A percentile compares a stretch with the other conserved stretches of the same genome.
Evolutionary conservation across 2,888 invertebrate genomes (phyloP).

Genomic region (Ormyrus thymus): DNA sequence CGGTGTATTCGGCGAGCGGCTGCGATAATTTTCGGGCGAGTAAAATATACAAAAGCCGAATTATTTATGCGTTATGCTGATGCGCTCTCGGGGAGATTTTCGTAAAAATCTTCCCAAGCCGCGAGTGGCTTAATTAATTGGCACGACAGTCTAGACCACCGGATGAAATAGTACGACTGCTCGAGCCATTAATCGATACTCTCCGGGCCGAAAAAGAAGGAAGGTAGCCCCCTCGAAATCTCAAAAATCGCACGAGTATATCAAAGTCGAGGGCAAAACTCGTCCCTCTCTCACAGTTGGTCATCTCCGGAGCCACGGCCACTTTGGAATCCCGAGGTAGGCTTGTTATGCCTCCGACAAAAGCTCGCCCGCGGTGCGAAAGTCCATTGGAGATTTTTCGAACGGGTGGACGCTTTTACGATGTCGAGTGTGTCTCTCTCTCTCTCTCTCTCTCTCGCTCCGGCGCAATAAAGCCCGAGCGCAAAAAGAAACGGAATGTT

Average conservation of each 20-base stretch:
- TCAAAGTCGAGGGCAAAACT: conserved; percentile 16
- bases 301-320: background rate
- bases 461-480: conserved; percentile 21
- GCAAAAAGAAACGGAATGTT: conserved; percentile 44
- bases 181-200: conserved; percentile 11
- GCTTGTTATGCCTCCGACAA: conserved; percentile 43
- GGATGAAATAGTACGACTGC: background rate
- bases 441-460: conserved; percentile 12
- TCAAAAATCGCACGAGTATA: conserved; percentile 18
- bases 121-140: conserved; percentile 7
- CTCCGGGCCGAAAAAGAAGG: background rate
- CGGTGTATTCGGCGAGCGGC: too few relatives aligned
- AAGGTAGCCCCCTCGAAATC: conserved; percentile 5
- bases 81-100: too few relatives aligned
- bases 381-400: conserved; percentile 33
- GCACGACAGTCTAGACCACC: background rate
- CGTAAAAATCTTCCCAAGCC: too few relatives aligned
- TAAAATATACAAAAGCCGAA: too few relatives aligned
- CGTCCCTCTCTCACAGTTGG: conserved; percentile 16
- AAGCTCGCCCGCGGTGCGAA: conserved; percentile 50
- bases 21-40: too few relatives aligned
- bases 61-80: too few relatives aligned
- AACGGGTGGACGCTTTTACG: conserved; percentile 34
- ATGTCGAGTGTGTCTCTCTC: conserved; percentile 19
- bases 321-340: conserved; percentile 1